A percentile compares a stretch with the other conserved stretches of the same genome.
These are phyloP conservation scores for Dryobota labecula DNA, from an alignment of 2,888 invertebrate genomes.

Conservation along the genomic window DNA sequence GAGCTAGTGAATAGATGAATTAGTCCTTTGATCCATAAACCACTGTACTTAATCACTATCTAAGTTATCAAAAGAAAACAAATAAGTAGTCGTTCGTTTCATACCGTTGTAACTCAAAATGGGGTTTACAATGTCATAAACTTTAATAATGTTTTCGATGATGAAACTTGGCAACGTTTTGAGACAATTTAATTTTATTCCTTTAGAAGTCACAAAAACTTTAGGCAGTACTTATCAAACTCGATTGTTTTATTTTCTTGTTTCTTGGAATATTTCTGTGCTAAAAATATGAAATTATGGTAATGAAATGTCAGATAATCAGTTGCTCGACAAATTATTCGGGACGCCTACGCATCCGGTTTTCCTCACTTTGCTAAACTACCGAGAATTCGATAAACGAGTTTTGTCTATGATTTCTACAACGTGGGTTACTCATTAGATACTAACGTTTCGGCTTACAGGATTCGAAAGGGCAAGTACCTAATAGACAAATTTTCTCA, in stretches of 20 bases:
- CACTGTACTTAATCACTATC: background rate
- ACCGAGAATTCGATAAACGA: conserved; percentile 3
- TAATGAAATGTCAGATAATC: conserved; percentile 40
- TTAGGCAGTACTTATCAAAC: conserved; percentile 27
- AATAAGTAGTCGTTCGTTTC: background rate
- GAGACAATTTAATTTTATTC: conserved; percentile 41
- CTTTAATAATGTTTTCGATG: conserved; percentile 12
- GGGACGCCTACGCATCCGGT: background rate
- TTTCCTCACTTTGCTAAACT: background rate
- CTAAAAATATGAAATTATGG: conserved; percentile 34
- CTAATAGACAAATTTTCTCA: no score
- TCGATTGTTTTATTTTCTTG: conserved; percentile 38
- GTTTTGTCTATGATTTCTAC: background rate
- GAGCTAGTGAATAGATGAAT: background rate
- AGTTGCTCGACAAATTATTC: conserved; percentile 26
- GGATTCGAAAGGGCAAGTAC: background rate
- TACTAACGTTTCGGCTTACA: background rate
- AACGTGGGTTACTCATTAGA: background rate
- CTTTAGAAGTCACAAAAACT: conserved; percentile 35
- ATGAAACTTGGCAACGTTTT: conserved; percentile 31
- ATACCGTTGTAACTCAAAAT: conserved; percentile 20
- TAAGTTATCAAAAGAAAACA: conserved; percentile 4
- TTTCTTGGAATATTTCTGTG: conserved; percentile 33
- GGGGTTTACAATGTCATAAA: conserved; percentile 17
- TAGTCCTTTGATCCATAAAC: background rate